Evolutionary conservation across 2,888 invertebrate species (phyloP).

Genomic region (Erynnis tages): DNA sequence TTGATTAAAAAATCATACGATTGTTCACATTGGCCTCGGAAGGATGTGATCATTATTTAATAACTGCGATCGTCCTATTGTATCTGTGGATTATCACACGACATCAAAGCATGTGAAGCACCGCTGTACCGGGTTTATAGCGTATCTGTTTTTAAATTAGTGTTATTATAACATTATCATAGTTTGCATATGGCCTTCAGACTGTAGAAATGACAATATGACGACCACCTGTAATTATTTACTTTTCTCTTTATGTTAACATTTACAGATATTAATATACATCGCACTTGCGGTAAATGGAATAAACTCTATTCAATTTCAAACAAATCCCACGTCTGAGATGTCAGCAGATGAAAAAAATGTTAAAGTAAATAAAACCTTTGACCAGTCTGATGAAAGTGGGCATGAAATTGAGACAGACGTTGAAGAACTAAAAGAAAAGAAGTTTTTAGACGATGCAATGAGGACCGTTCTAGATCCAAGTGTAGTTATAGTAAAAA

Average conservation of each 20-base stretch:
- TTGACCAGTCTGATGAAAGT: conserved; percentile 63
- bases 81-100: conserved; percentile 50
- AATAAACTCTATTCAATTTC: conserved; percentile 53
- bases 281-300: conserved; percentile 41
- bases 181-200: conserved; percentile 17
- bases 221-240: conserved; percentile 18
- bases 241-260: conserved; percentile 17
- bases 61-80: conserved; percentile 50
- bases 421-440: conserved; percentile 61
- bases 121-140: conserved; percentile 10
- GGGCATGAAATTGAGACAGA: conserved; percentile 66
- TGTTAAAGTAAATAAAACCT: conserved; percentile 55
- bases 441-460: conserved; percentile 66
- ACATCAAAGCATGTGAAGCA: conserved; percentile 33
- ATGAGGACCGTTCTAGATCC: conserved; percentile 68
- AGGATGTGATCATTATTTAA: conserved; percentile 68
- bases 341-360: conserved; percentile 67
- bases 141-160: conserved; percentile 28
- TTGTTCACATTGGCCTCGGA: conserved; percentile 6
- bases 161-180: conserved; percentile 20
- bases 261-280: conserved; percentile 54
- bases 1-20: not conserved
- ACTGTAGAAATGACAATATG: conserved; percentile 17
- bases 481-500: conserved; percentile 48
- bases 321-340: conserved; percentile 63